Conservation (phyloP, 37 sponge, comb jelly and placozoan genomes). For the Halisarca cf. caerulea region DNA sequence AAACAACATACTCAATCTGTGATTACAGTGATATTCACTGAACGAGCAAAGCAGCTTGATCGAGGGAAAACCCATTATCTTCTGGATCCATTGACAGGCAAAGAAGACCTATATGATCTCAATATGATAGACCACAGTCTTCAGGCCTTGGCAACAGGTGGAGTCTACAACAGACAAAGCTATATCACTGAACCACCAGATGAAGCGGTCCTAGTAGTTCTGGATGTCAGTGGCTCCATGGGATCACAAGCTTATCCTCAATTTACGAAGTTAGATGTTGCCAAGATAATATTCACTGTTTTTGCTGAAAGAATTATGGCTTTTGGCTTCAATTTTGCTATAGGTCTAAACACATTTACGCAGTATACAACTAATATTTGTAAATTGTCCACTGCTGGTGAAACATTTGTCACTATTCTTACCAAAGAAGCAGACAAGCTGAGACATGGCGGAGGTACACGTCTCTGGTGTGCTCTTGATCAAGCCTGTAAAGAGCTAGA, state of each 20-base stretch:
- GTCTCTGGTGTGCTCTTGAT: neutral
- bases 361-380: neutral
- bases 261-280: conserved; percentile 10
- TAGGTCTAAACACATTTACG: neutral
- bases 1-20: too few relatives aligned
- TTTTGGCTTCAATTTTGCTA: neutral
- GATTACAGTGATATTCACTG: neutral
- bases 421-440: neutral
- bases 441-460: neutral
- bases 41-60: neutral
- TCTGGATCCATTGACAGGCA: neutral
- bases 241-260: neutral
- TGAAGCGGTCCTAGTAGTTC: neutral
- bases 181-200: conserved; percentile 3
- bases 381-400: neutral
- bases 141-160: neutral
- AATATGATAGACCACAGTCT: neutral
- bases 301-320: conserved; percentile 37
- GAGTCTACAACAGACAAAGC: neutral
- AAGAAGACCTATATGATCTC: neutral
- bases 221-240: conserved; percentile 18
- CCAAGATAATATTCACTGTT: conserved; percentile 22
- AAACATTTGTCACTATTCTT: neutral
- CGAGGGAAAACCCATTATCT: neutral
- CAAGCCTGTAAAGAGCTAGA: neutral